Percentiles rank a stretch among this genome's conserved stretches.
phyloP scores from a whole-genome alignment of 2,113 vertebrate species.

The Cololabis saira region DNA sequence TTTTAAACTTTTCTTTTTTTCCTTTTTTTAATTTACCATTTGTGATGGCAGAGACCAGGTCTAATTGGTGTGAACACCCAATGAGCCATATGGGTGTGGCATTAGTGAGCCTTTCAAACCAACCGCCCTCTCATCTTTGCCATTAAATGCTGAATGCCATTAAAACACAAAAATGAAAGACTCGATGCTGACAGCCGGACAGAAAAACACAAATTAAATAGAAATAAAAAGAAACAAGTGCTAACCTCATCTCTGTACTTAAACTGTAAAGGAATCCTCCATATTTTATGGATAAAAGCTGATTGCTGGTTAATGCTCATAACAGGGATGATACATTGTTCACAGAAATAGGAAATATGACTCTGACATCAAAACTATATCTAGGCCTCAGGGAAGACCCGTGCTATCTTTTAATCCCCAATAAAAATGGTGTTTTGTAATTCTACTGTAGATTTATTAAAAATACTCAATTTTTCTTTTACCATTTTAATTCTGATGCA shows the following conservation, averaged over 20 bases:
- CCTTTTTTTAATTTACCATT: conserved; percentile 51
- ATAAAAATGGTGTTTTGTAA: too few species aligned
- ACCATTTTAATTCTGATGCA: too few species aligned
- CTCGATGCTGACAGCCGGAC: conserved; percentile 39
- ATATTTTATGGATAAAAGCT: too few species aligned
- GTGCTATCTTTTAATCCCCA: too few species aligned
- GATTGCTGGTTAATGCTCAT: too few species aligned
- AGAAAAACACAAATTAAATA: conserved; percentile 25
- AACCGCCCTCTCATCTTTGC: conserved; percentile 63
- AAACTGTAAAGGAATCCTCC: not conserved
- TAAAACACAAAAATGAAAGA: conserved; percentile 65
- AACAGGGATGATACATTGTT: too few species aligned
- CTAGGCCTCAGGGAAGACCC: too few species aligned
- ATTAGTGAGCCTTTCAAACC: conserved; percentile 71
- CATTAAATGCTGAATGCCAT: conserved; percentile 66
- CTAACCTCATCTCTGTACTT: conserved; percentile 34
- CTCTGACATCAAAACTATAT: too few species aligned
- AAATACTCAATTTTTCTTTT: too few species aligned
- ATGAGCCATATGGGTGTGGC: conserved; percentile 33
- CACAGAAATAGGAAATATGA: too few species aligned
- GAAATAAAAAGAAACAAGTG: conserved; percentile 49
- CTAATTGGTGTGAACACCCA: conserved; percentile 65
- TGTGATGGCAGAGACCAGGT: conserved; percentile 61
- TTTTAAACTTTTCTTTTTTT: conserved; percentile 17
- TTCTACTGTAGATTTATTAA: too few species aligned